Evolutionary conservation across 2,888 invertebrate species (phyloP), one percentile per base, ranked within the genome.

Genomic region (Graphium colonna): DNA sequence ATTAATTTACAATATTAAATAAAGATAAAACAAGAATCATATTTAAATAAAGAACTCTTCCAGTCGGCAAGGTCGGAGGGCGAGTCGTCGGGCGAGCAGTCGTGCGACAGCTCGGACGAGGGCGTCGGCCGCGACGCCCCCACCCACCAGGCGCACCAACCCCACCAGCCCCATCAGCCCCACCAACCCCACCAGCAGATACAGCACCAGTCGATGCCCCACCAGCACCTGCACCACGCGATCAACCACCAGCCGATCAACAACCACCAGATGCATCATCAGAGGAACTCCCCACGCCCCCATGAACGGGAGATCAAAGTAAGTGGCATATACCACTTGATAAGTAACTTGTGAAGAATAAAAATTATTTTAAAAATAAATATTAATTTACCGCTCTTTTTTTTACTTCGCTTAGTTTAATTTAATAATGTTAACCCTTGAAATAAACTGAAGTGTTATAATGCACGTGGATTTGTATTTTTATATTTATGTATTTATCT

Each of bases 21-120:
- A n/a, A n/a, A n/a, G n/a, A 28, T 8, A 28, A 28, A 28, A 8
- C 8, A 8, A 7, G 28, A 28, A 7, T 28, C 28, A 8, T 28
- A 8, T 28, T 28, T 4, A 28, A 7, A 28, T 28, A 28, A 28
- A 8, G 28, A 4, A 28, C 63, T 36, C 13, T 31, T 64, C 8
- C 76, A 89, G 88, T 87, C 89, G 53, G 84, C 84, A 52, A 79
- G 87, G 56, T 88, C 86, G 26, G 88, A 88, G 73, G 88, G 84
- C 52, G 88, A 87, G 57, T 83, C 88, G 17, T 87, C 88, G 9
- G 88, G 83, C 7, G 88, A 89, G 51, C 88, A 89, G 60, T 88
- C 88, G 4, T 85, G 87, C 62, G 88, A 88, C 67, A 85, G 87
- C 56, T 88, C 89, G 0, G 90, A 90, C 70, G 89, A 89, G 61